Evolutionary conservation across 37 sponge, comb jelly and placozoan species (phyloP).

Genomic region (Tethya wilhelma): DNA sequence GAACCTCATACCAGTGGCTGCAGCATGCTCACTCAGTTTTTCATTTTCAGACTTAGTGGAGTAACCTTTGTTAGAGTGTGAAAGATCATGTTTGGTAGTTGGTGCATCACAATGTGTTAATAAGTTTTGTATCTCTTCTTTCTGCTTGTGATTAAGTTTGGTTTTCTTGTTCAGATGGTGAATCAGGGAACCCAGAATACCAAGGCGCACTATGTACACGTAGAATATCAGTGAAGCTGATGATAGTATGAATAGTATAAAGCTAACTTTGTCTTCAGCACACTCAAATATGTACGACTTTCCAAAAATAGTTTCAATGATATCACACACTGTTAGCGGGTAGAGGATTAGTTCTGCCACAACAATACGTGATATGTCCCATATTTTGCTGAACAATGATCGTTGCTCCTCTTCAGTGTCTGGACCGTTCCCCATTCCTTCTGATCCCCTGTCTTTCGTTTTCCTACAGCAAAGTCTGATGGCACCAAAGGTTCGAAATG

Average conservation of each 20-base stretch:
- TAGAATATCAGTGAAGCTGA: background rate
- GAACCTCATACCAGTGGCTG: background rate
- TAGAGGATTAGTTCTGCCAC: background rate
- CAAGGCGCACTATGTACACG: constrained; percentile 7
- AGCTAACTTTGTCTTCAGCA: background rate
- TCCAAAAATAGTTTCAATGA: no score
- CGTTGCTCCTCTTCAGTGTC: background rate
- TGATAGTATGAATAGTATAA: background rate
- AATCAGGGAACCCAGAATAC: background rate
- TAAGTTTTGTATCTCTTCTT: background rate
- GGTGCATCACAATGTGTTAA: background rate
- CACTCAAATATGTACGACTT: no score
- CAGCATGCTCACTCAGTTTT: background rate
- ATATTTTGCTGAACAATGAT: background rate
- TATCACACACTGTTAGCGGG: background rate
- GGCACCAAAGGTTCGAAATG: background rate
- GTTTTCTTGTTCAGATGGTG: no score
- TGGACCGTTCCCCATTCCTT: background rate
- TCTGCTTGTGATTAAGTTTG: no score
- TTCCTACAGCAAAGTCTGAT: background rate
- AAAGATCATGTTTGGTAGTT: background rate
- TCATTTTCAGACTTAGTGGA: background rate
- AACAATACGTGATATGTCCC: background rate
- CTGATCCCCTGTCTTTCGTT: background rate
- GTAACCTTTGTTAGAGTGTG: background rate